Percentiles rank a stretch among this genome's conserved stretches.
Conservation (phyloP, 2,797 vertebrate species). For the Lacerta viridis region DNA sequence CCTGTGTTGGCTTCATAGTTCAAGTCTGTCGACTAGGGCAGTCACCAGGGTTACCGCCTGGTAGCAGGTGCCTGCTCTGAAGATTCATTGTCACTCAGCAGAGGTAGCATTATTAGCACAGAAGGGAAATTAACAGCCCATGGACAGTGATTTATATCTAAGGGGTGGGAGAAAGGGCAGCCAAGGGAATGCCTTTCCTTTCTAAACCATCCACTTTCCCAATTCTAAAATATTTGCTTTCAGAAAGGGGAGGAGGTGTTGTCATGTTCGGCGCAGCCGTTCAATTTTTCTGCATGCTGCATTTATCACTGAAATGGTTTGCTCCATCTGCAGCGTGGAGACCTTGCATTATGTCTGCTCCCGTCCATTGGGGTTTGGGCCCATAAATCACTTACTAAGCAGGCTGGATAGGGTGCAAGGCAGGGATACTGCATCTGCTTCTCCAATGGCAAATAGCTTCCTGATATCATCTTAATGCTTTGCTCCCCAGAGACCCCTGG, state of each 20-base stretch:
- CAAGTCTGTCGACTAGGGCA: not conserved
- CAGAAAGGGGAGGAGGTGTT: not conserved
- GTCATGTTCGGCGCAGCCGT: not conserved
- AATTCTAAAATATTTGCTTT: not conserved
- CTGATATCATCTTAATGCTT: conserved; percentile 14
- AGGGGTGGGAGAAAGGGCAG: not conserved
- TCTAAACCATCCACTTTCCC: conserved; percentile 13
- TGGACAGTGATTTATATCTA: not conserved
- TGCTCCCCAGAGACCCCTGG: fast-evolving
- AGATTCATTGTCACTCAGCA: conserved; percentile 19
- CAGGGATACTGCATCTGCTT: not conserved
- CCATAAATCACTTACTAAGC: conserved; percentile 40
- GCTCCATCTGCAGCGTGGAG: conserved; percentile 9
- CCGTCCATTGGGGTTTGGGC: conserved; percentile 1
- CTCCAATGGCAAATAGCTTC: conserved; percentile 35
- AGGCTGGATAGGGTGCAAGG: conserved; percentile 23
- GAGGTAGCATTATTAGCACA: conserved; percentile 2
- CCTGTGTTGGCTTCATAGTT: not conserved
- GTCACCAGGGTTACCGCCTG: not conserved
- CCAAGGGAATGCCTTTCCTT: not conserved
- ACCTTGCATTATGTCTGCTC: not conserved
- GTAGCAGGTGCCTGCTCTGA: conserved; percentile 29
- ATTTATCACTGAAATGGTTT: not conserved
- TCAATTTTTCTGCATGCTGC: not conserved
- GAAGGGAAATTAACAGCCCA: not conserved